phyloP scores from a whole-genome alignment of 1,140 invertebrate species.

The Caerostris darwini region DNA sequence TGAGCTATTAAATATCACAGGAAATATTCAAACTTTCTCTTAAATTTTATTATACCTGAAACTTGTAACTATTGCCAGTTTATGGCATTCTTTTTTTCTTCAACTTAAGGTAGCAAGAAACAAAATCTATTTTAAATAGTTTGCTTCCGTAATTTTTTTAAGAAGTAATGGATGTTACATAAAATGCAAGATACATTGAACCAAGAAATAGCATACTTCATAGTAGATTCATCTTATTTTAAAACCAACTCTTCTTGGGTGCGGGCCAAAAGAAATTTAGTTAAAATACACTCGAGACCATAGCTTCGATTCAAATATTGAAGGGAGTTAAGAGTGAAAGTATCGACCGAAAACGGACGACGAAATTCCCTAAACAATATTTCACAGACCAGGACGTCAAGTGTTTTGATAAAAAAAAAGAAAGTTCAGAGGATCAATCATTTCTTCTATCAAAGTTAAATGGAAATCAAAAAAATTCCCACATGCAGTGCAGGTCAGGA shows the following conservation, averaged over 20 bases:
- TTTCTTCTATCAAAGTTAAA: not conserved
- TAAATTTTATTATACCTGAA: not conserved
- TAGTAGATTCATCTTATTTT: slow-evolving; percentile 37
- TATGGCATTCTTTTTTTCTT: not conserved
- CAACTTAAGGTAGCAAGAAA: not conserved
- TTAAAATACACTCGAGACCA: not conserved
- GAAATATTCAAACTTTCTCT: not conserved
- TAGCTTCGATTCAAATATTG: not conserved
- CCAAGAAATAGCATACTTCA: not conserved
- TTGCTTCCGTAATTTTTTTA: not conserved
- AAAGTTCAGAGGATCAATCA: not conserved
- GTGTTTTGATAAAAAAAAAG: slow-evolving; percentile 3
- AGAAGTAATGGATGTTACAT: slow-evolving; percentile 12
- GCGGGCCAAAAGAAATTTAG: not conserved
- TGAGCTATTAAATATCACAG: too few relatives aligned
- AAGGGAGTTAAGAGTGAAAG: not conserved
- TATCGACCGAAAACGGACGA: not conserved
- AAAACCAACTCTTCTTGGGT: slow-evolving; percentile 31
- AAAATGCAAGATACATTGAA: slow-evolving; percentile 22
- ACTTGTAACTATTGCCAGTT: not conserved
- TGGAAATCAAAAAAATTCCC: not conserved
- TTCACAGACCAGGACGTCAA: not conserved
- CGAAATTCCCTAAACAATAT: not conserved
- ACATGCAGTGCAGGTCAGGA: not conserved
- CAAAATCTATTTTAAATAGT: not conserved